Conservation (phyloP, 1,140 invertebrate genomes). For the Hydropsyche tenuis region DNA sequence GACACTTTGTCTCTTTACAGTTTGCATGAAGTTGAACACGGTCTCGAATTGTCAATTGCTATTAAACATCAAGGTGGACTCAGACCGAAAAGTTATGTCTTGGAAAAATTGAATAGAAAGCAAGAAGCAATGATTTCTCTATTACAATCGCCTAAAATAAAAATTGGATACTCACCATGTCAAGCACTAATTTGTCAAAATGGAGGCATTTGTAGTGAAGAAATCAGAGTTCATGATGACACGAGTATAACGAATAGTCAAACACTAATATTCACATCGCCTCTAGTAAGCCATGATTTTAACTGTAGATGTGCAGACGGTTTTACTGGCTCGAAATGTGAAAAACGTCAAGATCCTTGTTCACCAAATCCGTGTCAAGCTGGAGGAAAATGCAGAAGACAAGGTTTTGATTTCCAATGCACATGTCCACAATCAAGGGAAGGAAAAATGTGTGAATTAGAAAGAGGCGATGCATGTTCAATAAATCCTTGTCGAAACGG, state of each 20-base stretch:
- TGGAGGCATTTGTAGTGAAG: conserved; percentile 76
- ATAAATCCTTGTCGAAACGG: conserved; percentile 88
- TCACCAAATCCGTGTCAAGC: conserved; percentile 86
- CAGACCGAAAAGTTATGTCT: conserved; percentile 67
- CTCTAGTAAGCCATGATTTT: conserved; percentile 77
- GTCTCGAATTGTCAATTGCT: conserved; percentile 76
- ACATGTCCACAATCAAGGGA: conserved; percentile 77
- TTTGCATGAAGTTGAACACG: conserved; percentile 69
- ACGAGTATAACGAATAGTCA: conserved; percentile 78
- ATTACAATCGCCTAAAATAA: conserved; percentile 63
- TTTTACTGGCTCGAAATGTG: conserved; percentile 79
- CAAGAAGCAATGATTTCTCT: conserved; percentile 68
- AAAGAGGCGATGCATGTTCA: conserved; percentile 82
- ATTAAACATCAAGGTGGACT: conserved; percentile 65
- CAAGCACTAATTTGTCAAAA: conserved; percentile 74
- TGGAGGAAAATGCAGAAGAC: conserved; percentile 80
- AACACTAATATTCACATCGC: conserved; percentile 80
- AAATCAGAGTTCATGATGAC: conserved; percentile 72
- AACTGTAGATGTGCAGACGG: conserved; percentile 80
- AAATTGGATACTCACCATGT: conserved; percentile 79
- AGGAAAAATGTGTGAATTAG: conserved; percentile 83
- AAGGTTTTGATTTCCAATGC: conserved; percentile 84
- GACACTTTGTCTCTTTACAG: conserved; percentile 76
- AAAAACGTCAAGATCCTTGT: conserved; percentile 87
- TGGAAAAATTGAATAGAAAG: conserved; percentile 69